Evolutionary conservation across 2,797 vertebrate genomes (phyloP).

Genomic region (Gadopsis marmoratus): DNA sequence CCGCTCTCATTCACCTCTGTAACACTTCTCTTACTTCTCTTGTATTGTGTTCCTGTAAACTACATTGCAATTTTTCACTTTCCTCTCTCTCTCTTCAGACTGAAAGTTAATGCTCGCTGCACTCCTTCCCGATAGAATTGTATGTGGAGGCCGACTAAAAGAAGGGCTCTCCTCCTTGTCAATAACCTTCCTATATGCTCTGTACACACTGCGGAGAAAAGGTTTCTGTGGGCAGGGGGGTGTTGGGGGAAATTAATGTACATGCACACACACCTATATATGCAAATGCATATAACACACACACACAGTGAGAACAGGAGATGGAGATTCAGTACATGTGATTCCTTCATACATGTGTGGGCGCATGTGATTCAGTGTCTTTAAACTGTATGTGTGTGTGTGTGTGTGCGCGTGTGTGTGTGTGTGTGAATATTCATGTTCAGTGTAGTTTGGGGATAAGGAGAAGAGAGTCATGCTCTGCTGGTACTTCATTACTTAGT

Average conservation of each 20-base stretch:
- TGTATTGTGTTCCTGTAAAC: conserved; percentile 35
- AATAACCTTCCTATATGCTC: conserved; percentile 27
- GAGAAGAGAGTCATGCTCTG: conserved; percentile 53
- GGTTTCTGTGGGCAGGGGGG: background rate
- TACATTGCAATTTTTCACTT: conserved; percentile 36
- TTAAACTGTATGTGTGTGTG: conserved; percentile 16
- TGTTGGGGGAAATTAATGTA: background rate
- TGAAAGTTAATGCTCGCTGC: conserved; percentile 28
- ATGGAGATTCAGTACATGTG: conserved; percentile 65
- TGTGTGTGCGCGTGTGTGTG: conserved; percentile 32
- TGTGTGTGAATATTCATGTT: conserved; percentile 68
- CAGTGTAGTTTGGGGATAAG: conserved; percentile 54
- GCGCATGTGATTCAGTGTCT: background rate
- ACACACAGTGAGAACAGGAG: conserved; percentile 20
- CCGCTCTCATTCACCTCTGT: conserved; percentile 31
- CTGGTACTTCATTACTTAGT: conserved; percentile 60
- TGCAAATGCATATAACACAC: background rate
- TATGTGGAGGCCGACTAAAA: conserved; percentile 14
- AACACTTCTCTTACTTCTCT: conserved; percentile 20
- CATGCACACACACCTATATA: background rate
- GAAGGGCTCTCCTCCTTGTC: conserved; percentile 23
- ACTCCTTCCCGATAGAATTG: conserved; percentile 24
- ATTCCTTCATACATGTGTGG: conserved; percentile 39
- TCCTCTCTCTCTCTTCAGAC: background rate
- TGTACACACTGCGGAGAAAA: conserved; percentile 14